Percentiles rank a stretch among this genome's conserved stretches.
Conservation (phyloP, 1,140 invertebrate species). For the Drosophila varians region DNA sequence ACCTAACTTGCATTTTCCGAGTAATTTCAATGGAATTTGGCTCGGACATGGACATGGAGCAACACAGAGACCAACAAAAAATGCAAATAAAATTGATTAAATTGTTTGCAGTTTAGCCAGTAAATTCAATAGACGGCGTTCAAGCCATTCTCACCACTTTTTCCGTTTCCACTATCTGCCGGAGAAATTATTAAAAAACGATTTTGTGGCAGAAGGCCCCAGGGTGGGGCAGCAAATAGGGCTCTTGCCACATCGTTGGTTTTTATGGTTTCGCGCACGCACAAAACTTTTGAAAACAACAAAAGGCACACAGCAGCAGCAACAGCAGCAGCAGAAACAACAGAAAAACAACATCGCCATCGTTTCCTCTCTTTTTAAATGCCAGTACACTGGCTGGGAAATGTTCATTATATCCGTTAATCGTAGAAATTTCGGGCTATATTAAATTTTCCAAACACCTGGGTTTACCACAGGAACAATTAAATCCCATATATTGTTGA, state of each 20-base stretch:
- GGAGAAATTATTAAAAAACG: slow-evolving; percentile 70
- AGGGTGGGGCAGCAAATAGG: slow-evolving; percentile 53
- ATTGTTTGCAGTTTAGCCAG: slow-evolving; percentile 46
- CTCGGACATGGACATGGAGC: slow-evolving; percentile 22
- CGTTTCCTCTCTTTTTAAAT: not conserved
- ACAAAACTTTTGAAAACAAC: slow-evolving; percentile 65
- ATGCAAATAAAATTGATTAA: slow-evolving; percentile 43
- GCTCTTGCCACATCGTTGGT: slow-evolving; percentile 77
- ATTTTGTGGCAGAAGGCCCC: slow-evolving; percentile 53
- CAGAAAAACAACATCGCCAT: slow-evolving; percentile 15
- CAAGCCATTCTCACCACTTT: slow-evolving; percentile 2
- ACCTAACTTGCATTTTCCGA: slow-evolving; percentile 35
- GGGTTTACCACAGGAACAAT: not conserved
- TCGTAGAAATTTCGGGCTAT: not conserved
- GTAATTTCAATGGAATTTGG: slow-evolving; percentile 53
- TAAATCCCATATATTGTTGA: not conserved
- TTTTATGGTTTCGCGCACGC: slow-evolving; percentile 79
- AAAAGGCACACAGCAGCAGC: slow-evolving; percentile 32
- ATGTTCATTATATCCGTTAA: slow-evolving; percentile 5
- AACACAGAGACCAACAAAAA: slow-evolving; percentile 3
- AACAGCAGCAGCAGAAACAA: slow-evolving; percentile 29
- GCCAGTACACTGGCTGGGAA: slow-evolving; percentile 4
- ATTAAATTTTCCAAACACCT: not conserved
- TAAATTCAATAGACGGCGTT: slow-evolving; percentile 45
- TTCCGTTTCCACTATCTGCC: not conserved